phyloP scores from a whole-genome alignment of 2,113 vertebrate species.

The Axis porcinus region DNA sequence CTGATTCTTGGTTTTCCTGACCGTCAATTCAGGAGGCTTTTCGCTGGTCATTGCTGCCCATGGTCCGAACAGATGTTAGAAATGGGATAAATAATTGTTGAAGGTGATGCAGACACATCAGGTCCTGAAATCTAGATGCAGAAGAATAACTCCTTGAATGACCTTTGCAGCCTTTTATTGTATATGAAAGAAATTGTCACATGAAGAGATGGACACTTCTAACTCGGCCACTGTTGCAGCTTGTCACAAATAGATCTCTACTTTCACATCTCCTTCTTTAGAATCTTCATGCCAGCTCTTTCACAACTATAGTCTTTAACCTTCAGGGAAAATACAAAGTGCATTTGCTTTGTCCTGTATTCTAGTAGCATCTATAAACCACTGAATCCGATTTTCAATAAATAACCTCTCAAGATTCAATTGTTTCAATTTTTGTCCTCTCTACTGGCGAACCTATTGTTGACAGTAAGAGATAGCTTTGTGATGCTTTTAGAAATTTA shows the following conservation, averaged over 20 bases:
- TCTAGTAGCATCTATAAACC: neutral
- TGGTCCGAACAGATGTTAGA: neutral
- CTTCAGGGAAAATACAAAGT: neutral
- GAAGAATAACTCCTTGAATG: neutral
- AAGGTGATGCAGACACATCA: neutral
- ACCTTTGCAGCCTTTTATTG: neutral
- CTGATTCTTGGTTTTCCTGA: no score
- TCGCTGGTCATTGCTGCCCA: neutral
- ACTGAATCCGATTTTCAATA: neutral
- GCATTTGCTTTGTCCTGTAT: neutral
- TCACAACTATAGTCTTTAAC: neutral
- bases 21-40: neutral
- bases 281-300: neutral
- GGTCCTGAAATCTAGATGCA: neutral
- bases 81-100: neutral
- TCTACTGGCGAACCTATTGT: neutral
- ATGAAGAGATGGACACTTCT: neutral
- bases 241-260: neutral
- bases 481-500: neutral
- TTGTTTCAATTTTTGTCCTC: neutral
- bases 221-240: neutral
- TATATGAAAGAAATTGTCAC: accelerated
- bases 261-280: neutral
- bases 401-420: neutral
- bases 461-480: neutral